Conservation (phyloP, 1,140 invertebrate species). For the Heterodera carotae region DNA sequence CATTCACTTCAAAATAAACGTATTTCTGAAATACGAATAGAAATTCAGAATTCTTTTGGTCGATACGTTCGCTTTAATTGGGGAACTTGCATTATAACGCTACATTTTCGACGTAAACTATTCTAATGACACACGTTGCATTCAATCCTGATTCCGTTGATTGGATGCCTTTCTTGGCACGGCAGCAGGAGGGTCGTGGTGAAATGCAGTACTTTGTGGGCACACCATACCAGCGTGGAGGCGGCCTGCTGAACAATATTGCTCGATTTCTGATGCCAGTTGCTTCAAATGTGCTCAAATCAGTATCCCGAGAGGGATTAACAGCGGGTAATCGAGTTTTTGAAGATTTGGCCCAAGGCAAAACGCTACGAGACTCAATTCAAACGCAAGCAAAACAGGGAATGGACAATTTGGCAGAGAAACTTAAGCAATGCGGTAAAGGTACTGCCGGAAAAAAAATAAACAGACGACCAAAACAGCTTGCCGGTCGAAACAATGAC, state of each 20-base stretch:
- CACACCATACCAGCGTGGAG: constrained; percentile 4
- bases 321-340: not conserved
- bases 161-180: not conserved
- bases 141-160: constrained; percentile 11
- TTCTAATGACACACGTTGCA: constrained; percentile 16
- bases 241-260: not conserved
- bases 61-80: constrained; percentile 9
- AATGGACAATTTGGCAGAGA: not conserved
- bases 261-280: constrained; percentile 13
- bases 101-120: constrained; percentile 16
- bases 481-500: too few relatives aligned
- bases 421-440: constrained; percentile 15
- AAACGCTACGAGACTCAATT: not conserved
- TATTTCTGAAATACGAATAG: not conserved
- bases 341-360: constrained; percentile 4
- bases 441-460: not conserved
- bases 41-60: constrained; percentile 11
- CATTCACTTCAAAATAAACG: too few relatives aligned
- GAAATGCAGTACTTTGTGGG: constrained; percentile 18
- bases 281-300: not conserved
- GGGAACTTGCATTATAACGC: constrained; percentile 3
- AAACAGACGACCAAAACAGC: too few relatives aligned
- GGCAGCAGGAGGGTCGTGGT: not conserved
- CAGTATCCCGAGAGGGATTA: not conserved
- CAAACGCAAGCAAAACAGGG: not conserved